Evolutionary conservation across 53 echinoderm and acorn worm species (phyloP), one percentile per base, ranked within the genome.

Genomic region (Luidia sarsii): DNA sequence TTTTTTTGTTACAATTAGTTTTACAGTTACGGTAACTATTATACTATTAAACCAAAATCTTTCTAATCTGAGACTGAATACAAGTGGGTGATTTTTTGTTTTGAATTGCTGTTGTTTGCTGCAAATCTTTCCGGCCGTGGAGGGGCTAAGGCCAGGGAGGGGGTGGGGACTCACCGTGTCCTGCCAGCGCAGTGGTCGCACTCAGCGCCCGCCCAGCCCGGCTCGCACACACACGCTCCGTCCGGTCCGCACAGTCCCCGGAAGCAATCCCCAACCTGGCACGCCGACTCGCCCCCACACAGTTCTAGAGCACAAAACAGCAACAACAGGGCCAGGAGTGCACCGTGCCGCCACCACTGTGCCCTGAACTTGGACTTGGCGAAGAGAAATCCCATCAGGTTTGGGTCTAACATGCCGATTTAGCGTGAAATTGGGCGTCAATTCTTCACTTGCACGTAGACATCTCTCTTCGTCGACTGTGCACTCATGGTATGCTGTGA

Each of bases 361-460:
- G 65, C 65, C 75, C 91, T 91, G 65, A 88, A 91, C 71, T 91
- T 91, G 33, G 88, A 91, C 63, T 91, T 91, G 54, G 88, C 87
- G 62, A 83, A 84, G 41, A 83, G 63, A 49, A 91, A 91, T 41
- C 77, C 82, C 21, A 87, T 41, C 31, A 72, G 62, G 62, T 45
- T 54, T 48, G 21, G 45, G 68, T 87, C 86, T 67, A 68, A 60
- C 82, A 87, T 86, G 69, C 38, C 73, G 35, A 29, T 41, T 75
- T 75, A 45, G 25, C 54, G 32, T 8, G 30, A 32, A 61, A 60
- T 45, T 30, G 21, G 27, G 45, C 7, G 60, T 28, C 46, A 31
- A 7, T 60, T 31, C 37, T 28, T 1, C 2, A 41, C n/a, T n/a
- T 21, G 1, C 33, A 2, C 6, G 33, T 20, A 18, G 43, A 23